Evolutionary conservation across 1,140 invertebrate species (phyloP).

Genomic region (Mactra quadrangularis): DNA sequence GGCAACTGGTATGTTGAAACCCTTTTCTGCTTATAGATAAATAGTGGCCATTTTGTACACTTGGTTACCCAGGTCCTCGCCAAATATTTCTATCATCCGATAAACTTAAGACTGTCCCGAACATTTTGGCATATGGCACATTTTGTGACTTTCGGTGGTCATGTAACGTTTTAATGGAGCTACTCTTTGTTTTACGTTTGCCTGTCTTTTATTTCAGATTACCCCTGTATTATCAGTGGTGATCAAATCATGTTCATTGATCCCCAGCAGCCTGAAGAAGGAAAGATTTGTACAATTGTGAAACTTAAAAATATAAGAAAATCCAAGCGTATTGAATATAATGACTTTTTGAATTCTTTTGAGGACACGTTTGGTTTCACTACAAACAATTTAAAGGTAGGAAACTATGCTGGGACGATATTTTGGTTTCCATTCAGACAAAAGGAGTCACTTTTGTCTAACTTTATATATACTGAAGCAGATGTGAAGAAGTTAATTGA

Average conservation of each 20-base stretch:
- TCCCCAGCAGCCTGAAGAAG: constrained; percentile 10
- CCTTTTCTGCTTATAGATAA: too few species aligned
- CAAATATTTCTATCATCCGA: too few species aligned
- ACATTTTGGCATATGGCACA: too few species aligned
- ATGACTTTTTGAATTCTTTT: constrained; percentile 7
- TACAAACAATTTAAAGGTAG: constrained; percentile 4
- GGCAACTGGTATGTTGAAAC: too few species aligned
- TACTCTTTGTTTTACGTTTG: too few species aligned
- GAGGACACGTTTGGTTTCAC: constrained; percentile 17
- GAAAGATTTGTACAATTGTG: constrained; percentile 33
- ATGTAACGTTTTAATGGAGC: too few species aligned
- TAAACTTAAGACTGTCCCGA: too few species aligned
- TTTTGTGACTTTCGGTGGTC: too few species aligned
- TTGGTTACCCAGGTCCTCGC: too few species aligned
- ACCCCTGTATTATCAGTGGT: constrained; percentile 42
- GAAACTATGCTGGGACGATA: constrained; percentile 70
- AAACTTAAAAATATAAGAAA: constrained; percentile 13
- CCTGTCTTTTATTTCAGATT: constrained; percentile 40
- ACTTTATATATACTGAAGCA: constrained; percentile 58
- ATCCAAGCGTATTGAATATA: constrained; percentile 1
- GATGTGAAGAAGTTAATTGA: constrained; percentile 64
- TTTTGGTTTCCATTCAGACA: constrained; percentile 74
- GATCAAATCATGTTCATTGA: constrained; percentile 31
- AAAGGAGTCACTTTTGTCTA: constrained; percentile 48
- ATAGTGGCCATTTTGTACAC: too few species aligned